A percentile compares a stretch with the other conserved stretches of the same genome.
Evolutionary conservation across 2,797 vertebrate species (phyloP).

Genomic region (Pteropus rufus): DNA sequence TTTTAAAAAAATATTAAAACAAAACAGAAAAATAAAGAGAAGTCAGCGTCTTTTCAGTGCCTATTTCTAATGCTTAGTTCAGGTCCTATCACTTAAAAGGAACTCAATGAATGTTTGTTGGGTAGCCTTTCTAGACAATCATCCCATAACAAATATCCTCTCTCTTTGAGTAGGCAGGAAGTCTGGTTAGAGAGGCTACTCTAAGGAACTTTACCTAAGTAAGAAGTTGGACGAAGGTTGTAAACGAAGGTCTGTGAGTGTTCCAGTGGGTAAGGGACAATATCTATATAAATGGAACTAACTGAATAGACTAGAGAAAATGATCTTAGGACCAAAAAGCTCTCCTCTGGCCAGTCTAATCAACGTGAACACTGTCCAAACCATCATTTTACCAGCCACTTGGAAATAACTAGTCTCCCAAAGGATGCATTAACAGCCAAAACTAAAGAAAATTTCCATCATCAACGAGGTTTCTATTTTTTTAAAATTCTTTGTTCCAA

Average conservation of each 20-base stretch:
- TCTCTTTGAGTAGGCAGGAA: not conserved
- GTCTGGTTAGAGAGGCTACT: not conserved
- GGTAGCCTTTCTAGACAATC: not conserved
- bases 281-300: conserved; percentile 17
- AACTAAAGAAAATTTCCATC: conserved; percentile 47
- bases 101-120: not conserved
- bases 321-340: conserved; percentile 29
- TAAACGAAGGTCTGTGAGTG: not conserved
- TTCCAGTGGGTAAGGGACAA: not conserved
- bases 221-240: not conserved
- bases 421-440: conserved; percentile 52
- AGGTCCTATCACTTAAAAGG: not conserved
- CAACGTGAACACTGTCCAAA: not conserved
- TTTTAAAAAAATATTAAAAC: too few relatives aligned
- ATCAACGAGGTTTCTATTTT: not conserved
- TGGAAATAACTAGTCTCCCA: conserved; percentile 52
- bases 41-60: not conserved
- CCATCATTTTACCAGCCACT: conserved; percentile 11
- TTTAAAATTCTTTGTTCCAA: conserved; percentile 42
- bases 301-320: conserved; percentile 39
- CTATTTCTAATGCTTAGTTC: not conserved
- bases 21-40: too few relatives aligned
- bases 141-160: not conserved
- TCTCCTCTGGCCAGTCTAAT: not conserved
- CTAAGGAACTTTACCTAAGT: not conserved